Evolutionary conservation across 2,888 invertebrate species (phyloP), one percentile per base, ranked within the genome.

Genomic region (Nyleta sp.): DNA sequence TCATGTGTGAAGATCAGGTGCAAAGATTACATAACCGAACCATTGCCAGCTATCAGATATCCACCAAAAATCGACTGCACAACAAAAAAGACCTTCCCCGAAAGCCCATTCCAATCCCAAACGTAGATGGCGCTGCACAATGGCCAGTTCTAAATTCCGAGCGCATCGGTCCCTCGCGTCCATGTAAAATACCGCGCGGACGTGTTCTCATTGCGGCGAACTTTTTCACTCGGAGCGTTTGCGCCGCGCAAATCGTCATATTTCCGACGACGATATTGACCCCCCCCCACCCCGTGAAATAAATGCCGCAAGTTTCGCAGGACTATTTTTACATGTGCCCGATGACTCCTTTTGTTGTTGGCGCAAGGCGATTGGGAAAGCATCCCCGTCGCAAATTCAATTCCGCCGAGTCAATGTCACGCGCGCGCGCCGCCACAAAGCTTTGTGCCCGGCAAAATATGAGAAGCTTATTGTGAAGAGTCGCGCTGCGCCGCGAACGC

Each of bases 331-430:
- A 35, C 44, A 46, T 13, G 40, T 11, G 33, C 42, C 42, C 59
- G 59, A 15, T 35, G 42, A 33, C 44, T 42, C 55, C 20, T 59
- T 65, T 50, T 38, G 57, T 64, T 44, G 38, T 28, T n/a, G 20
- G 10, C n/a, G 31, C n/a, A 38, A 60, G 33, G 22, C 60, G 60
- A 73, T 74, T 59, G 65, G 28, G 28, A 74, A 68, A 74, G 38
- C 53, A 44, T 74, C 50, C 24, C 22, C 35, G 59, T 62, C 44
- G 48, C 17, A 68, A 75, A 75, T 75, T 75, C 31, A 59, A 68
- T 68, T 59, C 46, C 33, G 42, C 35, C 48, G 59, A 67, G 74
- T 60, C 60, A 71, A 42, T 71, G 60, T 59, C 70, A 71, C 28
- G 28, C 28, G 60, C 22, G 48, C 52, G 60, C 22, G 48, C 52